Conservation (phyloP, 2,888 invertebrate genomes). For the Drosophila limbata region DNA sequence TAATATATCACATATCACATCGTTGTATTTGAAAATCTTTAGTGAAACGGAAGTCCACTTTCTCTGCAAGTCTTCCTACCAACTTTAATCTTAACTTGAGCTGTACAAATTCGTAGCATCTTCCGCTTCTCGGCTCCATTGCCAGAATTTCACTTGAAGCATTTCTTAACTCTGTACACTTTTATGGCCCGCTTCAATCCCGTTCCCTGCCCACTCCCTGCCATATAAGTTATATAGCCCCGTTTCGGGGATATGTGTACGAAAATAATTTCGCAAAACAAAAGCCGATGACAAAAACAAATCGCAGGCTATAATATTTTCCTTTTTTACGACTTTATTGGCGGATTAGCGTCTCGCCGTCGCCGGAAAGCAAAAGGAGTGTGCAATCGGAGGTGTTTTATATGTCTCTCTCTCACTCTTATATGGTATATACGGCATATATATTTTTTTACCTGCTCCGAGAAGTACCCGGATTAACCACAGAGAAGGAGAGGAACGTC, state of each 20-base stretch:
- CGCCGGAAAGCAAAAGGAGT: conserved; percentile 70
- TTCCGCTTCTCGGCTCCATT: conserved; percentile 1
- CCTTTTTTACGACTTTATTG: conserved; percentile 71
- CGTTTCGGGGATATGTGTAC: conserved; percentile 63
- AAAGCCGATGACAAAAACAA: conserved; percentile 53
- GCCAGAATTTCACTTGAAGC: conserved; percentile 1
- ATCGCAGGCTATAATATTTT: conserved; percentile 42
- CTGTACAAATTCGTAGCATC: not conserved
- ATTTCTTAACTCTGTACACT: not conserved
- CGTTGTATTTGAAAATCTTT: not conserved
- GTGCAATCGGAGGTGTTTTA: conserved; percentile 59
- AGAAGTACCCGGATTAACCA: conserved; percentile 67
- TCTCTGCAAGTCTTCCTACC: not conserved
- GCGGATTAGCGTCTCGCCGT: conserved; percentile 64
- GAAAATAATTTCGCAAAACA: conserved; percentile 67
- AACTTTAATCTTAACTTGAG: not conserved
- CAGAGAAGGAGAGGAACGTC: conserved; percentile 24
- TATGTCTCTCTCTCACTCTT: conserved; percentile 8
- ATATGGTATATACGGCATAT: not conserved
- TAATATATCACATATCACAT: too few species aligned
- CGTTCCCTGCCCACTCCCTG: conserved; percentile 28
- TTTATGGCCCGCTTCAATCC: conserved; percentile 47
- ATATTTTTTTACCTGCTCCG: conserved; percentile 50
- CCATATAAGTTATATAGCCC: conserved; percentile 32
- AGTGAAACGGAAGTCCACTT: not conserved